Percentiles rank a stretch among this genome's conserved stretches.
phyloP scores from a whole-genome alignment of 2,888 invertebrate species.

The Lumbricus terrestris region DNA sequence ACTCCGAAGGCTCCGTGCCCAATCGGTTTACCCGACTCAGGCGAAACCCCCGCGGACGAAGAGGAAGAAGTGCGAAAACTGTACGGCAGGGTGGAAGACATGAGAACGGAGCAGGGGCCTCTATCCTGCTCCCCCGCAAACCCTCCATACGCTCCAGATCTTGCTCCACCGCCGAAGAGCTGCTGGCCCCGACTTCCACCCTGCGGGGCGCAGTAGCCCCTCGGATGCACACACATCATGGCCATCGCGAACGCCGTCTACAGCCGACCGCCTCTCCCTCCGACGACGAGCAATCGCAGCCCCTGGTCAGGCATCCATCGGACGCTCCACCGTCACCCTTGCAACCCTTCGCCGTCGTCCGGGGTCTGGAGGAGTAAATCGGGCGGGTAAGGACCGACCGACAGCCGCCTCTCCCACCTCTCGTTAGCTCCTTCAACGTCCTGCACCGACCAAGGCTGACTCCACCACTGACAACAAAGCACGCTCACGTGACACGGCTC shows the following conservation, averaged over 20 bases:
- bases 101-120: conserved; percentile 3
- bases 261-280: not conserved
- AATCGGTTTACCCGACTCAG: conserved; percentile 68
- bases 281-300: not conserved
- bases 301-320: conserved; percentile 8
- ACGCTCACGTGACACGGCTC: not conserved
- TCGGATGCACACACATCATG: conserved; percentile 9
- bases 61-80: not conserved
- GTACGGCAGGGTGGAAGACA: conserved; percentile 3
- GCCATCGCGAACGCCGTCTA: conserved; percentile 8
- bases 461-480: conserved; percentile 3
- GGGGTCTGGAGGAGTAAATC: not conserved
- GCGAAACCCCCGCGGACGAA: not conserved
- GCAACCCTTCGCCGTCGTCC: not conserved
- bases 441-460: conserved; percentile 3
- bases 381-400: conserved; percentile 9
- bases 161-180: not conserved
- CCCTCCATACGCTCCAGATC: not conserved
- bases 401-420: conserved; percentile 6
- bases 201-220: not conserved
- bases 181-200: not conserved
- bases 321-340: not conserved
- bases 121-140: not conserved
- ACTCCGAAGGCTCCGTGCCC: conserved; percentile 99
- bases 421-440: not conserved